A percentile compares a stretch with the other conserved stretches of the same genome.
phyloP scores from a whole-genome alignment of 2,888 invertebrate species.

The Coenonympha arcania region DNA sequence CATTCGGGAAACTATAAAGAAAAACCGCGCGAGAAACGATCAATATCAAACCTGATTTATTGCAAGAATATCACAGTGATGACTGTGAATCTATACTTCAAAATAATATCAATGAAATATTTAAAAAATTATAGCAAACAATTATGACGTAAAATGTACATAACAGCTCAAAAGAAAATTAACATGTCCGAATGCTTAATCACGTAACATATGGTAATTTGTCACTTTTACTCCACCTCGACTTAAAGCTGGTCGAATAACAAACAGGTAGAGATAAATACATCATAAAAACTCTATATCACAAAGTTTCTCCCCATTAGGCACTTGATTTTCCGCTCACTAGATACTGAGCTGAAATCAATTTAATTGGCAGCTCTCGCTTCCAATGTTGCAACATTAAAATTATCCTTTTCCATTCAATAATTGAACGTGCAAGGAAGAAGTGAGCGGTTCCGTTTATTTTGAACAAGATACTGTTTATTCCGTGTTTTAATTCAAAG shows the following conservation, averaged over 20 bases:
- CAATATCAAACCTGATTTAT: not conserved
- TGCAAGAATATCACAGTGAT: not conserved
- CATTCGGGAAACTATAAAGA: not conserved
- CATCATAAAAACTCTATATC: constrained; percentile 39
- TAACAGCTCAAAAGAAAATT: constrained; percentile 3
- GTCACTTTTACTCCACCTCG: constrained; percentile 32
- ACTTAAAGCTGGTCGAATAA: constrained; percentile 47
- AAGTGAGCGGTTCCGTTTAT: constrained; percentile 3
- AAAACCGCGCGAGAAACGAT: not conserved
- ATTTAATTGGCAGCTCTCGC: constrained; percentile 15
- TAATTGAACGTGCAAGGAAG: constrained; percentile 6
- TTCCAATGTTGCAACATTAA: constrained; percentile 10
- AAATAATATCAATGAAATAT: not conserved
- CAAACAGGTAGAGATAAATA: constrained; percentile 44
- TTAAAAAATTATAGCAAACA: not conserved
- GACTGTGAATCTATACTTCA: no score
- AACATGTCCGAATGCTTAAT: constrained; percentile 4
- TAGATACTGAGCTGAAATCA: constrained; percentile 4
- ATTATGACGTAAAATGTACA: not conserved
- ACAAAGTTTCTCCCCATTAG: constrained; percentile 51
- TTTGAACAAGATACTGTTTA: no score
- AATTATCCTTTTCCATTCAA: constrained; percentile 21
- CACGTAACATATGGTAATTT: constrained; percentile 16
- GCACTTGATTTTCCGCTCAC: constrained; percentile 17
- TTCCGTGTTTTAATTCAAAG: no score